A percentile compares a stretch with the other conserved stretches of the same genome.
These are phyloP conservation scores for Esox lucius DNA, from an alignment of 2,797 vertebrate genomes.

Conservation along the genomic window DNA sequence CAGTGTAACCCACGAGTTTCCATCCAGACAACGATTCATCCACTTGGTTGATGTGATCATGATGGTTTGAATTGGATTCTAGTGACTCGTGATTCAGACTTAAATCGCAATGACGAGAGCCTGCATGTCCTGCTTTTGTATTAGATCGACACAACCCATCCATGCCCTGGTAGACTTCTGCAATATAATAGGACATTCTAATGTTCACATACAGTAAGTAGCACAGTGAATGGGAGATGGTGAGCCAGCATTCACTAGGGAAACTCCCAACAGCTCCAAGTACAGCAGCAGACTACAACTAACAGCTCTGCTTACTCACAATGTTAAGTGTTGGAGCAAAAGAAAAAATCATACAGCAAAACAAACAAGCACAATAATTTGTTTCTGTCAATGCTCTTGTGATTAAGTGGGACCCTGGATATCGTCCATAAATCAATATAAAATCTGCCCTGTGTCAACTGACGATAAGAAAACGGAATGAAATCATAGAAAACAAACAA, in stretches of 20 bases:
- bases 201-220: conserved; percentile 22
- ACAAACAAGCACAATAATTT: conserved; percentile 52
- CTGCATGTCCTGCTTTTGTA: not conserved
- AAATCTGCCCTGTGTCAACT: conserved; percentile 62
- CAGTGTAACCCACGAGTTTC: not conserved
- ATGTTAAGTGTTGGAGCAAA: conserved; percentile 25
- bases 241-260: not conserved
- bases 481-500: conserved; percentile 69
- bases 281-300: conserved; percentile 5
- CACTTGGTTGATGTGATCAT: not conserved
- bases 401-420: conserved; percentile 36
- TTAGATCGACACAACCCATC: not conserved
- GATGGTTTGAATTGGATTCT: not conserved
- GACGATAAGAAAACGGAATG: conserved; percentile 84
- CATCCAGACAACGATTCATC: not conserved
- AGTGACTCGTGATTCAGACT: not conserved
- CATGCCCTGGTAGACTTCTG: conserved; percentile 41
- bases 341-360: conserved; percentile 34
- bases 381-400: conserved; percentile 52
- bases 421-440: conserved; percentile 58
- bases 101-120: not conserved
- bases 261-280: conserved; percentile 3
- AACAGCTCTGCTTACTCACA: conserved; percentile 24
- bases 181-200: conserved; percentile 65
- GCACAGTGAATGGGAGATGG: conserved; percentile 17